phyloP scores from a whole-genome alignment of 2,888 invertebrate genomes.

The Branchipolynoe longqiensis region DNA sequence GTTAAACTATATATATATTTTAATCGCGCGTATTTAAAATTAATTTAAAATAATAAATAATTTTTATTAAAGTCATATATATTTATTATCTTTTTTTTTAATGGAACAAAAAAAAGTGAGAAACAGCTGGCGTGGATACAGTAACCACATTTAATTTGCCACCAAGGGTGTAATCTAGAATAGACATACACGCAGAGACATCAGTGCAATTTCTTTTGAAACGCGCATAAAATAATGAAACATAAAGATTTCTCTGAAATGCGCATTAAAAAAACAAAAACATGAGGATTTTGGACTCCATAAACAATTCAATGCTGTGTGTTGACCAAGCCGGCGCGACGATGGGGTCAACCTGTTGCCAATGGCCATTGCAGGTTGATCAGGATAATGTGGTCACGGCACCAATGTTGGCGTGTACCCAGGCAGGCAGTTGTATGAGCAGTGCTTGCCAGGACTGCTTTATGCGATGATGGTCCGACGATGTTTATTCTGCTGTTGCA shows the following conservation, averaged over 20 bases:
- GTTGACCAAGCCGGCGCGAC: not conserved
- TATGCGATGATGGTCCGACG: conserved; percentile 33
- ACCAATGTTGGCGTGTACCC: not conserved
- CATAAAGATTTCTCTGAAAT: no score
- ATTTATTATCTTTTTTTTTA: not conserved
- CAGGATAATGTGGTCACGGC: not conserved
- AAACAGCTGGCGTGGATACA: no score
- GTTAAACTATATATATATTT: no score
- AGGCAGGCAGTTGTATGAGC: not conserved
- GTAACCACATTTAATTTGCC: no score
- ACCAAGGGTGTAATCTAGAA: no score
- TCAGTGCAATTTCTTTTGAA: no score
- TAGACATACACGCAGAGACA: no score
- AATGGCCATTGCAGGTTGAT: not conserved
- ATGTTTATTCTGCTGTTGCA: conserved; percentile 54
- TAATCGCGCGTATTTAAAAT: not conserved
- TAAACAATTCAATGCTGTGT: not conserved
- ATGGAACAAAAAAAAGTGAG: no score
- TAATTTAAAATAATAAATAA: not conserved
- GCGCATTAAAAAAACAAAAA: no score
- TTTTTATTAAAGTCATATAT: not conserved
- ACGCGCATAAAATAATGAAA: no score
- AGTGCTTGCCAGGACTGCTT: no score
- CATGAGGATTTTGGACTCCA: no score
- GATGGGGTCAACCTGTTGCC: not conserved